A percentile compares a stretch with the other conserved stretches of the same genome.
Conservation (phyloP, 1,140 invertebrate genomes). For the Scaptomyza montana region DNA sequence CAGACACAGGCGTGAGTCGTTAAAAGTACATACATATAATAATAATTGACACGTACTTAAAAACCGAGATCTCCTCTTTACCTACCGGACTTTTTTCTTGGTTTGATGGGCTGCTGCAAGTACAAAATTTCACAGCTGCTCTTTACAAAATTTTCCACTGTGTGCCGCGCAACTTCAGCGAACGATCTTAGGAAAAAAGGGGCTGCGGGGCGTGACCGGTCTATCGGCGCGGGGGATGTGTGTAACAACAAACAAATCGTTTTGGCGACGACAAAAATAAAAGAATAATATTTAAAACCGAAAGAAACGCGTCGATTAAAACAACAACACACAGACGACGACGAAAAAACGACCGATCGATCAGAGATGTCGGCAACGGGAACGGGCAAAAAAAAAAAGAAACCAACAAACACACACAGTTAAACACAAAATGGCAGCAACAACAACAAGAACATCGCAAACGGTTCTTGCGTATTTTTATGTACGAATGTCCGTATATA, state of each 20-base stretch:
- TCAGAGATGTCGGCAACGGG: conserved; percentile 35
- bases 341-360: conserved; percentile 16
- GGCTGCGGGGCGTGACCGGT: neutral
- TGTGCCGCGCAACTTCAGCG: conserved; percentile 50
- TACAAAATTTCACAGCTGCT: conserved; percentile 36
- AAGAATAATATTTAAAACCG: conserved; percentile 3
- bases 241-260: conserved; percentile 37
- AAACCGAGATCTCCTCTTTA: conserved; percentile 51
- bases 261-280: conserved; percentile 25
- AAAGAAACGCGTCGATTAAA: conserved; percentile 65
- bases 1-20: conserved; percentile 50
- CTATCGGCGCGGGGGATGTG: neutral
- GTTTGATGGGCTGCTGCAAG: conserved; percentile 26
- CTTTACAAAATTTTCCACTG: conserved; percentile 67
- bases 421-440: conserved; percentile 46
- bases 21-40: conserved; percentile 35
- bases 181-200: conserved; percentile 34
- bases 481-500: neutral
- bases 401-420: conserved; percentile 27
- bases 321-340: conserved; percentile 48
- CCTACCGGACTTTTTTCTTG: conserved; percentile 24
- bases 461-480: conserved; percentile 31
- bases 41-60: conserved; percentile 74
- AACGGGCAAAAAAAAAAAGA: conserved; percentile 29
- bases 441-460: conserved; percentile 35